These are phyloP conservation scores for Brienomyrus brachyistius DNA, from an alignment of 2,113 vertebrate genomes.

Conservation along the genomic window DNA sequence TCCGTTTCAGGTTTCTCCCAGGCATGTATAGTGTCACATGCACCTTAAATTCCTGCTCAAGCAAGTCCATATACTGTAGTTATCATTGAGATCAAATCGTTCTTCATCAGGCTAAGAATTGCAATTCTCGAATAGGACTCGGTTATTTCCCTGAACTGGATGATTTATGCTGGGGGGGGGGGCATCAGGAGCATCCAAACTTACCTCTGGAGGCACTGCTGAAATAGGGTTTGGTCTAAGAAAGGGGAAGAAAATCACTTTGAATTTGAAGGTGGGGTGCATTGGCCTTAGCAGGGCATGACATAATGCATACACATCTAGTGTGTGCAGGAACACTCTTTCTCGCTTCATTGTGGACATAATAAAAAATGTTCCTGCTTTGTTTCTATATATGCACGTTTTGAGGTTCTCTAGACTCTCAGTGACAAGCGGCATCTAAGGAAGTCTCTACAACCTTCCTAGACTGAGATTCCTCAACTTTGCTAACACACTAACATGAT, in stretches of 20 bases:
- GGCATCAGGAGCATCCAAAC: background rate
- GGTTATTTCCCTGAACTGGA: background rate
- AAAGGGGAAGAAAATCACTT: background rate
- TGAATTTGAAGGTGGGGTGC: background rate
- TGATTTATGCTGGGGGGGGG: background rate
- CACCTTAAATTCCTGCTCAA: no score
- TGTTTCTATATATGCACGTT: background rate
- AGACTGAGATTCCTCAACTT: background rate
- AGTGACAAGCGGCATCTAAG: background rate
- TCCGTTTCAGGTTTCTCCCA: no score
- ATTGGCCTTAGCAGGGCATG: background rate
- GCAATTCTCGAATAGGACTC: background rate
- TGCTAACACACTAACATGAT: background rate
- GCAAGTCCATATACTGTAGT: no score
- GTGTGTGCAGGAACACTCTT: background rate
- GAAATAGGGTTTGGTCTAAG: background rate
- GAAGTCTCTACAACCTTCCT: background rate
- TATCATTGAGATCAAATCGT: no score
- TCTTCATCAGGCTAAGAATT: no score
- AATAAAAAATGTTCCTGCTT: background rate
- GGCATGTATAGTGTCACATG: no score
- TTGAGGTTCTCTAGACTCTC: background rate
- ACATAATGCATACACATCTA: background rate
- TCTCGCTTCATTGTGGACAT: background rate
- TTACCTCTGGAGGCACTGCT: background rate